Conservation (phyloP, 2,113 vertebrate genomes). For the Eulacestoma nigropectus region DNA sequence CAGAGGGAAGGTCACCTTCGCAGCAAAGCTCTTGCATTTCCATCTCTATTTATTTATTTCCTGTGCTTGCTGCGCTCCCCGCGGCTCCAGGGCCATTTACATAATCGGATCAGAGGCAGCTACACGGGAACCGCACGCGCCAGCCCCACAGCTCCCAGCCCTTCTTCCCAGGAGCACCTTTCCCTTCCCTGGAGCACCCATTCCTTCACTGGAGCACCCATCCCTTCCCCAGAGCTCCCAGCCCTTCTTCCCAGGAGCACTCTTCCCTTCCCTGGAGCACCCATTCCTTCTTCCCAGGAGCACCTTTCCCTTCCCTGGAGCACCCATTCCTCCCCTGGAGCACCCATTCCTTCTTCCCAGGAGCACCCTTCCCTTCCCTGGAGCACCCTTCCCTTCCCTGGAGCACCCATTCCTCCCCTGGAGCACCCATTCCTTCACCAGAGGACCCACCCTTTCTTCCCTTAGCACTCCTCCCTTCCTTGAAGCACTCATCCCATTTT, state of each 20-base stretch:
- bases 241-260: background rate
- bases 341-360: background rate
- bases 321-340: background rate
- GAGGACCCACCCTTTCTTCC: too few relatives aligned
- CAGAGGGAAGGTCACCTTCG: background rate
- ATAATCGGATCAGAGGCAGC: background rate
- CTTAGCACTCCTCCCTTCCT: too few relatives aligned
- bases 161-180: background rate
- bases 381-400: accelerated
- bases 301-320: background rate
- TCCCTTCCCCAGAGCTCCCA: background rate
- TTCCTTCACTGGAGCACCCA: background rate
- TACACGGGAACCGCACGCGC: background rate
- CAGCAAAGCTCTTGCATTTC: background rate
- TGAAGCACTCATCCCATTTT: accelerated
- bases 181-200: background rate
- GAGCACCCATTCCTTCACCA: too few relatives aligned
- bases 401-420: background rate
- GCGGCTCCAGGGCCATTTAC: background rate
- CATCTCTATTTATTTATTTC: background rate
- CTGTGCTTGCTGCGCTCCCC: background rate
- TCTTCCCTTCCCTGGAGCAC: too few relatives aligned
- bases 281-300: background rate
- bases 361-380: background rate
- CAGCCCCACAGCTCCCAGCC: background rate